Evolutionary conservation across 2,888 invertebrate genomes (phyloP).

Genomic region (Thalpophila matura): DNA sequence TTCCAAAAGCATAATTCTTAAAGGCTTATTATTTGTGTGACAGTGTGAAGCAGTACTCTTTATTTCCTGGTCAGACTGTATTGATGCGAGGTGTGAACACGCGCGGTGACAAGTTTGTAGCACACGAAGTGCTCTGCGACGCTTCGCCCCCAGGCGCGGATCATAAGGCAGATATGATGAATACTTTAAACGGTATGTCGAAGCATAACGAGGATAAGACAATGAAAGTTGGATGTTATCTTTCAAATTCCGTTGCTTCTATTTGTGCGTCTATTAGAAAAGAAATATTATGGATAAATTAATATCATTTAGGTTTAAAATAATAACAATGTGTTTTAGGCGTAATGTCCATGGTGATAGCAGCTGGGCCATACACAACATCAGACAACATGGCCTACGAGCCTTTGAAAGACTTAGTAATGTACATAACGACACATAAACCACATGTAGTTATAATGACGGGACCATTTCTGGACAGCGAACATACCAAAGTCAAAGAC

Average conservation of each 20-base stretch:
- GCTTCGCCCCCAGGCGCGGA: conserved; percentile 78
- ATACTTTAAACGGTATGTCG: conserved; percentile 78
- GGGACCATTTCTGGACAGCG: conserved; percentile 96
- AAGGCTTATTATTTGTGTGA: conserved; percentile 16
- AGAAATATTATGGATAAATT: background rate
- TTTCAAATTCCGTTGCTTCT: background rate
- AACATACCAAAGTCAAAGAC: conserved; percentile 92
- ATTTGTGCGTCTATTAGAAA: background rate
- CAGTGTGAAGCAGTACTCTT: conserved; percentile 91
- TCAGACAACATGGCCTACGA: conserved; percentile 94
- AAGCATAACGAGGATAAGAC: too few species aligned
- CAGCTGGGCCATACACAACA: conserved; percentile 96
- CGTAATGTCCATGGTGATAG: conserved; percentile 93
- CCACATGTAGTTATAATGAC: conserved; percentile 96
- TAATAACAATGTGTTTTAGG: conserved; percentile 72
- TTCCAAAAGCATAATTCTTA: background rate
- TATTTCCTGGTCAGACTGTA: conserved; percentile 95
- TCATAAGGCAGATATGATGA: conserved; percentile 76
- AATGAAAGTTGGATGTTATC: background rate
- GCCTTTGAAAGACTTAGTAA: conserved; percentile 94
- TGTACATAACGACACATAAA: conserved; percentile 92
- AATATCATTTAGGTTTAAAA: background rate
- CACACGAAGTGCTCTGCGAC: conserved; percentile 92
- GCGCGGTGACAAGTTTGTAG: conserved; percentile 92
- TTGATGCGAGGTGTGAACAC: conserved; percentile 94